Conservation (phyloP, 1,140 invertebrate genomes). For the Nasonia giraulti region DNA sequence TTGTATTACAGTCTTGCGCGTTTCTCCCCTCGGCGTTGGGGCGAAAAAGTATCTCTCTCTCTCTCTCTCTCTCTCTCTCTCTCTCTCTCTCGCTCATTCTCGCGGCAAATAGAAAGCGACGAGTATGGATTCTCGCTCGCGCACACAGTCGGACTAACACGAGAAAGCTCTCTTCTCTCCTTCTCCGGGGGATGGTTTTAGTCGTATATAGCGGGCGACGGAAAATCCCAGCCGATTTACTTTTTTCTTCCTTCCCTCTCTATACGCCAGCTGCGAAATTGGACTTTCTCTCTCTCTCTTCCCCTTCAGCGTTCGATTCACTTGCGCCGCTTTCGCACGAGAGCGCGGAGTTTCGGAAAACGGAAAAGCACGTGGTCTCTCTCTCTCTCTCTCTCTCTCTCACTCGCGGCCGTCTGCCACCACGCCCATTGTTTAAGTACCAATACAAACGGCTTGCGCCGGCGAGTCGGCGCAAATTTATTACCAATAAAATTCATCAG, state of each 20-base stretch:
- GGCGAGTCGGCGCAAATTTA: conserved; percentile 66
- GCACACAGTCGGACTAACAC: conserved; percentile 60
- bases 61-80: not conserved
- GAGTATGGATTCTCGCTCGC: conserved; percentile 31
- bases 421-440: conserved; percentile 66
- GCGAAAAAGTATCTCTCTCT: not conserved
- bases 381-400: conserved; percentile 49
- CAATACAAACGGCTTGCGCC: conserved; percentile 62
- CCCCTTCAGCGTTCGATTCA: not conserved
- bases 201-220: conserved; percentile 28
- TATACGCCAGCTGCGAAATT: conserved; percentile 40
- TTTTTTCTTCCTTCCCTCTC: conserved; percentile 27
- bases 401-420: conserved; percentile 48
- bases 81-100: no score
- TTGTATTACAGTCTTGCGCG: not conserved
- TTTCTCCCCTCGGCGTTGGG: conserved; percentile 7
- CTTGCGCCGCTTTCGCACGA: not conserved
- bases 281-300: conserved; percentile 17
- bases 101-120: conserved; percentile 37
- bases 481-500: conserved; percentile 69
- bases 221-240: conserved; percentile 48
- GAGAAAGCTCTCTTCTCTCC: conserved; percentile 69
- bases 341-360: conserved; percentile 33
- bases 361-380: conserved; percentile 46
- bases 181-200: conserved; percentile 54